A percentile compares a stretch with the other conserved stretches of the same genome.
These are phyloP conservation scores for Stichodactyla helianthus DNA, from an alignment of 64 coral and sea anemone genomes.

Conservation along the genomic window DNA sequence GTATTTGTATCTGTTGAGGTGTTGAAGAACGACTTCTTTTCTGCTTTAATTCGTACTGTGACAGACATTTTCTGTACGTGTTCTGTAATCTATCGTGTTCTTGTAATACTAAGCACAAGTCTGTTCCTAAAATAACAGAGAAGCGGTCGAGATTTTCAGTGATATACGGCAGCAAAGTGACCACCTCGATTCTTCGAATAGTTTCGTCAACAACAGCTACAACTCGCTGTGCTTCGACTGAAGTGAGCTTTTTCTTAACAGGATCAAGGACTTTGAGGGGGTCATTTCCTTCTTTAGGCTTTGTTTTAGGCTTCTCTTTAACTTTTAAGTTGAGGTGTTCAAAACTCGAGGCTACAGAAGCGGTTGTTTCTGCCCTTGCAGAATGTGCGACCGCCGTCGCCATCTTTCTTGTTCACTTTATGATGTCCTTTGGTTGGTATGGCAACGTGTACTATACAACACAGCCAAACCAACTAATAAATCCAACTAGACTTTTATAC, in stretches of 20 bases:
- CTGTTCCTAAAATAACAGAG: conserved; percentile 78
- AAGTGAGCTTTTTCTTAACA: conserved; percentile 88
- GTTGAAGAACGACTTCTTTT: conserved; percentile 49
- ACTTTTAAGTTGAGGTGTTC: conserved; percentile 56
- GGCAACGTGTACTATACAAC: background rate
- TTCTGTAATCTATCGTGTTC: conserved; percentile 82
- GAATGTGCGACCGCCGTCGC: conserved; percentile 39
- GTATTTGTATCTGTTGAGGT: conserved; percentile 4
- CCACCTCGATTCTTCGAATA: conserved; percentile 78
- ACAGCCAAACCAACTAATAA: background rate
- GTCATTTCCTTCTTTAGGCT: conserved; percentile 70
- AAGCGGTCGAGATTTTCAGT: conserved; percentile 81
- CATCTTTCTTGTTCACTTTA: conserved; percentile 15
- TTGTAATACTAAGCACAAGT: conserved; percentile 56
- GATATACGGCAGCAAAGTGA: conserved; percentile 79
- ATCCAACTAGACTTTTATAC: background rate
- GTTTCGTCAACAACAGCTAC: conserved; percentile 79
- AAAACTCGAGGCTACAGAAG: conserved; percentile 82
- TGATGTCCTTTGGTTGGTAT: background rate
- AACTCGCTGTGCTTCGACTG: conserved; percentile 91
- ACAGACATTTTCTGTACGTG: conserved; percentile 72
- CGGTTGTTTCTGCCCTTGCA: conserved; percentile 71
- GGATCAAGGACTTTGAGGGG: conserved; percentile 95
- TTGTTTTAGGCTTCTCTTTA: conserved; percentile 76
- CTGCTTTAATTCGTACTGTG: conserved; percentile 63